These are phyloP conservation scores for Pseudomugil tenellus DNA, from an alignment of 2,797 vertebrate species.

Conservation along the genomic window DNA sequence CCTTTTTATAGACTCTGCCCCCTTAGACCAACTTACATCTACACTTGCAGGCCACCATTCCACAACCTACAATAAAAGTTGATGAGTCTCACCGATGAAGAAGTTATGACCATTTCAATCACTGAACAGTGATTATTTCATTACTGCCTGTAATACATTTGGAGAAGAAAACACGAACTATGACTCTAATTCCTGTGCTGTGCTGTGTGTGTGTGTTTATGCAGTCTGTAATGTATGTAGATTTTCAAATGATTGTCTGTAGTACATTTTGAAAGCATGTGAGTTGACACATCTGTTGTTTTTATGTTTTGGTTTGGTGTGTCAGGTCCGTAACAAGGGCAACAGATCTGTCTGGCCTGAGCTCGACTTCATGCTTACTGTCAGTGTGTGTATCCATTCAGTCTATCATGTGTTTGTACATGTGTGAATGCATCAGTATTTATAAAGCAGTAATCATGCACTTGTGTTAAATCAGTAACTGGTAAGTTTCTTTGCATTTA, in stretches of 20 bases:
- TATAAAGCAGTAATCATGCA: constrained; percentile 38
- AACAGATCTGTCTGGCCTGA: constrained; percentile 52
- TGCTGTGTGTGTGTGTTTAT: background rate
- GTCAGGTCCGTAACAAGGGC: constrained; percentile 36
- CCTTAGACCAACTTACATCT: too few relatives aligned
- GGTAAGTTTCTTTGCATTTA: constrained; percentile 43
- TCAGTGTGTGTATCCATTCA: constrained; percentile 43
- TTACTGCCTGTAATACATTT: constrained; percentile 1
- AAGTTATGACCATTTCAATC: background rate
- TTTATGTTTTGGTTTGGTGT: constrained; percentile 37
- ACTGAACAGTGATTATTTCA: background rate
- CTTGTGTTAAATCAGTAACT: constrained; percentile 43
- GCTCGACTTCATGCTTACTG: constrained; percentile 52
- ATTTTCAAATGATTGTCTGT: constrained; percentile 20
- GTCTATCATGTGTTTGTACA: constrained; percentile 35
- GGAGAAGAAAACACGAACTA: background rate
- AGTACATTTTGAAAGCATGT: constrained; percentile 16
- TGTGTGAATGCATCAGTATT: constrained; percentile 21
- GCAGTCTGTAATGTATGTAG: background rate
- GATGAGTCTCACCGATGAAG: background rate
- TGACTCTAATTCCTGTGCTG: background rate
- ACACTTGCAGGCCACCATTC: too few relatives aligned
- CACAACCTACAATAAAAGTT: constrained; percentile 5
- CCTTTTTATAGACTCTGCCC: too few relatives aligned
- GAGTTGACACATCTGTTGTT: constrained; percentile 39